Base-by-base conservation (phyloP, 2,888 invertebrate species). In the Tuberolachnus salignus region DNA sequence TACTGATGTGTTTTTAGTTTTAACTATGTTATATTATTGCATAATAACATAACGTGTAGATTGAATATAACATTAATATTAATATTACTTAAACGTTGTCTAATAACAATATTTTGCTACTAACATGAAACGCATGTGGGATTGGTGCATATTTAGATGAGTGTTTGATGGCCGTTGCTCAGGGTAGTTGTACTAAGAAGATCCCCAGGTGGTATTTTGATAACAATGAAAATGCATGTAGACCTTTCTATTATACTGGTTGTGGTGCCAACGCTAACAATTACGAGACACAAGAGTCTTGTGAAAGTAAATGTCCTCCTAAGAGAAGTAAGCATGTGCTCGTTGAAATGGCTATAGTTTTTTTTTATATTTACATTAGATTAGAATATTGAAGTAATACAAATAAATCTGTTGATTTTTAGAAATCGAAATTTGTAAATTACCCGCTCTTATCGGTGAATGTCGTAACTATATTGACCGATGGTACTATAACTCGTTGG, bases 241-340 rank as follows among this genome's bases (percentile, higher is more conserved):
- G 93, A 87, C 94, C 94, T 72, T 97, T 97, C 89, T 94, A 94
- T 89, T 97, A 92, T 87, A 91, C 92, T 82, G 97, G 97, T 83
- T 97, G 96, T 87, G 92, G 90, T 82, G 96, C 95, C 83, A 97
- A 97, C 87, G 90, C 87, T 84, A 97, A 97, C 88, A 92, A 90
- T 86, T 97, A 94, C 88, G 88, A 88, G 82, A 90, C 90, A 84
- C 88, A 89, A 86, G 90, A 90, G 83, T 88, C 89, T 84, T 96
- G 96, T 85, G 90, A 91, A 84, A 86, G 88, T 81, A 88, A 90
- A 84, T 96, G 95, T 86, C 95, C 95, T 49, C 89, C 90, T 82
- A 89, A 89, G 85, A 89, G 91, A 84, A 92, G 94, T 94, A 87
- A 93, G 92, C 84, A 81, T 80, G 11, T 34, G 21, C 34, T 34